phyloP scores from a whole-genome alignment of 2,888 invertebrate species.

The Pyrochroa serraticornis region DNA sequence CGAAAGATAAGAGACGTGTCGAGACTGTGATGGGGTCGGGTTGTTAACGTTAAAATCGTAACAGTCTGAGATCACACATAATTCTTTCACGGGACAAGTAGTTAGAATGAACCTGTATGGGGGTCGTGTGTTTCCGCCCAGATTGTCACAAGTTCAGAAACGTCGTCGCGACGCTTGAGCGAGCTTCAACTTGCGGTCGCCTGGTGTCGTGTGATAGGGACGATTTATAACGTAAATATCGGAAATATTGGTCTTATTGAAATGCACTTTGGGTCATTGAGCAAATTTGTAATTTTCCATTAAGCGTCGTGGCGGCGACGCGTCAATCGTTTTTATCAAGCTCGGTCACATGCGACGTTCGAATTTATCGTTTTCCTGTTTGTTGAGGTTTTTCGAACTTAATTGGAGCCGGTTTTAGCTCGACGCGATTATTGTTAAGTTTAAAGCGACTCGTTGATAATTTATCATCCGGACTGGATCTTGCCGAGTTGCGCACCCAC shows the following conservation, averaged over 20 bases:
- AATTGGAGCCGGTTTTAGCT: too few species aligned
- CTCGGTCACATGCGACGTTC: too few species aligned
- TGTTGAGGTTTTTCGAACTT: too few species aligned
- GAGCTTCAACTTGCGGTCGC: slow-evolving; percentile 20
- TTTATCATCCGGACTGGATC: too few species aligned
- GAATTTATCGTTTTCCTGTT: too few species aligned
- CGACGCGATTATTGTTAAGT: too few species aligned
- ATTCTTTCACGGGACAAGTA: slow-evolving; percentile 30
- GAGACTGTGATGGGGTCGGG: slow-evolving; percentile 18
- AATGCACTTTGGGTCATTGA: slow-evolving; percentile 27
- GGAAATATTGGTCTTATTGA: slow-evolving; percentile 31
- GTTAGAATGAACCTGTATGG: slow-evolving; percentile 28
- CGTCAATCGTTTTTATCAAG: slow-evolving; percentile 4
- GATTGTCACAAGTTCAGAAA: slow-evolving; percentile 34
- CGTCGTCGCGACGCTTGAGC: slow-evolving; percentile 23
- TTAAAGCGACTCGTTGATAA: too few species aligned
- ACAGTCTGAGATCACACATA: slow-evolving; percentile 31
- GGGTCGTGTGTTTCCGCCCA: slow-evolving; percentile 34
- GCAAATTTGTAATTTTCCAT: slow-evolving; percentile 27
- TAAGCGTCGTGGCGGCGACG: slow-evolving; percentile 1
- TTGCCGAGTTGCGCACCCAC: background rate
- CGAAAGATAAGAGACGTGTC: slow-evolving; percentile 16
- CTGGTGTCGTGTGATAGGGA: slow-evolving; percentile 24
- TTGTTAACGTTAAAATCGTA: background rate
- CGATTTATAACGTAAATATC: slow-evolving; percentile 25